Conservation (phyloP, 2,113 vertebrate species). For the Zonotrichia leucophrys region DNA sequence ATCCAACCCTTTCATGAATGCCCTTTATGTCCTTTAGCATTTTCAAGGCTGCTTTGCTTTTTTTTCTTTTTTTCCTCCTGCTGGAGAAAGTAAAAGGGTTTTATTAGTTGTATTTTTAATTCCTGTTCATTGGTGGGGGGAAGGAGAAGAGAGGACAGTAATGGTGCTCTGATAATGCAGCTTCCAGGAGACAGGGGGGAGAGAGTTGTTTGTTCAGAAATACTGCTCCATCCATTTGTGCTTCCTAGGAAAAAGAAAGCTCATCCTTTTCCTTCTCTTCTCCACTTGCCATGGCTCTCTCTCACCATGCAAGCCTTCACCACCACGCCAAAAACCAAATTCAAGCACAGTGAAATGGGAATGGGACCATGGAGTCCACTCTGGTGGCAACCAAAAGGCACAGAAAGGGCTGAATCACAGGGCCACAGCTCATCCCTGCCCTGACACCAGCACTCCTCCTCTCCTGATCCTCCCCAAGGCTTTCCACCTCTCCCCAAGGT, state of each 20-base stretch:
- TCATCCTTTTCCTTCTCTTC: neutral
- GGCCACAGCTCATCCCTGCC: neutral
- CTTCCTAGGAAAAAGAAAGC: neutral
- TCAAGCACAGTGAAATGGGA: neutral
- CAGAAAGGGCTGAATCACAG: neutral
- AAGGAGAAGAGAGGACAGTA: neutral
- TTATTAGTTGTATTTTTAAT: constrained; percentile 58
- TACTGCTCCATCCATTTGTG: neutral
- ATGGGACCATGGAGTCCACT: neutral
- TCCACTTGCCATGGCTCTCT: neutral
- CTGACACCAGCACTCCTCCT: neutral
- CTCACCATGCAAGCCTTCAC: neutral
- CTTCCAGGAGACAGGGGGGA: constrained; percentile 36
- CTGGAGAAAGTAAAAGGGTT: constrained; percentile 24
- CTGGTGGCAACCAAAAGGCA: neutral
- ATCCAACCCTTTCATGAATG: constrained; percentile 63
- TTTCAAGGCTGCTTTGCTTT: constrained; percentile 30
- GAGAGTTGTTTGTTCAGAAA: constrained; percentile 43
- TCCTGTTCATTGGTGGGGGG: neutral
- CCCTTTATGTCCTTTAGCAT: constrained; percentile 65
- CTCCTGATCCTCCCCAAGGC: neutral
- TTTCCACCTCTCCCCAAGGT: neutral
- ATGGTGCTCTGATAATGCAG: neutral
- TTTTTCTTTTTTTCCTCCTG: neutral
- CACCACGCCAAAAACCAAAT: neutral